A percentile compares a stretch with the other conserved stretches of the same genome.
Conservation (phyloP, 2,113 vertebrate species). For the Sinocyclocheilus maitianheensis region DNA sequence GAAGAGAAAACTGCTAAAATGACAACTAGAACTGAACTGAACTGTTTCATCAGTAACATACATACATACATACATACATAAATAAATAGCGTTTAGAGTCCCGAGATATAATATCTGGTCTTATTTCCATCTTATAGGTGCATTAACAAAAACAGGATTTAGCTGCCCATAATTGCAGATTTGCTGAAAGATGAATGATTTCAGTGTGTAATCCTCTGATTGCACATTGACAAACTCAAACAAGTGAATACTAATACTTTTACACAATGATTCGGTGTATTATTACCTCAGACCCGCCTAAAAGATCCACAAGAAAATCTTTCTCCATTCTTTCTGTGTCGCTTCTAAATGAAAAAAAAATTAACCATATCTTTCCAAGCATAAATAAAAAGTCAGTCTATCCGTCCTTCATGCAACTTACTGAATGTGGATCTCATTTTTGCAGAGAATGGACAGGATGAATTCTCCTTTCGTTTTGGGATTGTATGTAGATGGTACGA, state of each 20-base stretch:
- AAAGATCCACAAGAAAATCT: slow-evolving; percentile 35
- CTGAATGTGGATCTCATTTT: slow-evolving; percentile 52
- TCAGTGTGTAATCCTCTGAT: neutral
- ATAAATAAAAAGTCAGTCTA: neutral
- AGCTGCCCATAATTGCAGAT: neutral
- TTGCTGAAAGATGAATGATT: too few relatives aligned
- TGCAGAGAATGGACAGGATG: slow-evolving; percentile 54
- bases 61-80: too few relatives aligned
- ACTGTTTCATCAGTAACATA: too few relatives aligned
- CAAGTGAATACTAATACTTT: neutral
- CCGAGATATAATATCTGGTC: too few relatives aligned
- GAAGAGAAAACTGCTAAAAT: neutral
- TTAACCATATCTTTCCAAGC: neutral
- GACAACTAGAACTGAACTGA: neutral
- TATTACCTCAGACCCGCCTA: slow-evolving; percentile 5
- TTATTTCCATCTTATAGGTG: neutral
- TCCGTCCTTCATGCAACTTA: slow-evolving; percentile 34
- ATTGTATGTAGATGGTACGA: slow-evolving; percentile 50
- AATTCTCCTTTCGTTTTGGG: slow-evolving; percentile 49
- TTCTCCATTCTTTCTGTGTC: slow-evolving; percentile 30
- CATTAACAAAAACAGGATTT: neutral
- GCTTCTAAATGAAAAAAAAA: neutral
- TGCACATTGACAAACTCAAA: neutral
- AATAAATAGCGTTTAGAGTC: too few relatives aligned
- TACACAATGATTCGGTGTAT: neutral